These are phyloP conservation scores for Oxyura jamaicensis DNA, from an alignment of 2,113 vertebrate species.

Conservation along the genomic window DNA sequence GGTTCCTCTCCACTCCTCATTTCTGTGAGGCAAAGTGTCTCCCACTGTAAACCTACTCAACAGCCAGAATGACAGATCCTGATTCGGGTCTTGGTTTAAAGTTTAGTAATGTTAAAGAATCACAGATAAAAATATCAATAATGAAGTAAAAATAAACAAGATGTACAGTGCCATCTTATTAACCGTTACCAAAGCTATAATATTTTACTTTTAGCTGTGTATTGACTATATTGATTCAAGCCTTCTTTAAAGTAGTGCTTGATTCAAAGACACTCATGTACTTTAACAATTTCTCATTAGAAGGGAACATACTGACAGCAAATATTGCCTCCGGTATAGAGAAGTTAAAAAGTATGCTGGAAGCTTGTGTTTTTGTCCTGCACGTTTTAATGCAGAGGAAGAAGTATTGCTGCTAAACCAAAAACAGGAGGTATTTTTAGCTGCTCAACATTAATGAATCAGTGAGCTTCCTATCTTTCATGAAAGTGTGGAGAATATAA, in stretches of 20 bases:
- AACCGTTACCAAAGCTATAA: background rate
- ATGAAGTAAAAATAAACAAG: background rate
- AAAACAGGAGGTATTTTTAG: background rate
- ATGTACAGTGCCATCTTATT: background rate
- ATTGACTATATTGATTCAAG: background rate
- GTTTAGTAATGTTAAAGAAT: background rate
- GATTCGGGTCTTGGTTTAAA: background rate
- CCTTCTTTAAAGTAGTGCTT: background rate
- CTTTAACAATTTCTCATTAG: background rate
- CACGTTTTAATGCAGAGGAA: background rate
- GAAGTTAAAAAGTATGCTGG: background rate
- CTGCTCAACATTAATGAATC: background rate
- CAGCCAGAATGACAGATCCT: background rate
- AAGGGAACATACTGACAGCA: background rate
- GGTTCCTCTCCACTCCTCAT: background rate
- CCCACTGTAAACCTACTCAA: background rate
- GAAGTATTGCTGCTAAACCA: background rate
- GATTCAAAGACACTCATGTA: background rate
- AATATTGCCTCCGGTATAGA: background rate
- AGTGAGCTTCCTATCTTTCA: background rate
- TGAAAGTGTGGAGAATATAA: background rate
- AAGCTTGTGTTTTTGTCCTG: background rate
- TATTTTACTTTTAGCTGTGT: background rate
- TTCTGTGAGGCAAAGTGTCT: background rate
- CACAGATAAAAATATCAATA: background rate